These are phyloP conservation scores for Pimephales promelas DNA, from an alignment of 2,113 vertebrate species.

Conservation along the genomic window DNA sequence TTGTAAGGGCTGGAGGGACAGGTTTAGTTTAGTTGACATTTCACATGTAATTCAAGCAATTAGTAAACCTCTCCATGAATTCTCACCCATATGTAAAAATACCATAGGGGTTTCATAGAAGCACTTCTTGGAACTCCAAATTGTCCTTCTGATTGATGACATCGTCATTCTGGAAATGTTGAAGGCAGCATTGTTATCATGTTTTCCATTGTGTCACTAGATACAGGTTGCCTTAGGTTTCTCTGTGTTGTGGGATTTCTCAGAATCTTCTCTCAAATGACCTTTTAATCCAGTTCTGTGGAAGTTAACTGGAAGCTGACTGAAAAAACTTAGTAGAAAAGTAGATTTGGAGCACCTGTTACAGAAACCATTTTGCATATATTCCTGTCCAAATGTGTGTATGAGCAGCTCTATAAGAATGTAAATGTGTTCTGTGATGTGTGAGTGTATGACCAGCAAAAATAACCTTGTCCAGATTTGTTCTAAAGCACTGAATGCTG, in stretches of 20 bases:
- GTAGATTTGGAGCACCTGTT: neutral
- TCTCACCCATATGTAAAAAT: neutral
- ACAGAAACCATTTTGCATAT: constrained; percentile 2
- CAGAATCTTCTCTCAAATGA: neutral
- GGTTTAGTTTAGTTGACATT: neutral
- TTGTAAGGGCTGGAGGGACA: neutral
- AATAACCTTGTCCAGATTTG: neutral
- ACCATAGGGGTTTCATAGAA: neutral
- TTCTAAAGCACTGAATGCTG: neutral
- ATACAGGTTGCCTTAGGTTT: neutral
- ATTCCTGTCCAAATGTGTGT: neutral
- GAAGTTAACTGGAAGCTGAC: neutral
- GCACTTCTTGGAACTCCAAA: neutral
- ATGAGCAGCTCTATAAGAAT: neutral
- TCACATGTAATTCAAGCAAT: neutral
- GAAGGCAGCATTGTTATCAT: neutral
- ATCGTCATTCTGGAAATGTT: neutral
- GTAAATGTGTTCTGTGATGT: neutral
- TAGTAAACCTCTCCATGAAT: neutral
- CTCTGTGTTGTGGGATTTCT: neutral
- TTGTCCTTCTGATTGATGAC: neutral
- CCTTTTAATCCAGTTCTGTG: constrained; percentile 14
- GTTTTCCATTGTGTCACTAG: neutral
- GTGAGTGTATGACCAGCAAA: constrained; percentile 4
- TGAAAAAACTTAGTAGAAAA: neutral